These are phyloP conservation scores for Rhinichthys klamathensis DNA, from an alignment of 2,113 vertebrate genomes.

Conservation along the genomic window DNA sequence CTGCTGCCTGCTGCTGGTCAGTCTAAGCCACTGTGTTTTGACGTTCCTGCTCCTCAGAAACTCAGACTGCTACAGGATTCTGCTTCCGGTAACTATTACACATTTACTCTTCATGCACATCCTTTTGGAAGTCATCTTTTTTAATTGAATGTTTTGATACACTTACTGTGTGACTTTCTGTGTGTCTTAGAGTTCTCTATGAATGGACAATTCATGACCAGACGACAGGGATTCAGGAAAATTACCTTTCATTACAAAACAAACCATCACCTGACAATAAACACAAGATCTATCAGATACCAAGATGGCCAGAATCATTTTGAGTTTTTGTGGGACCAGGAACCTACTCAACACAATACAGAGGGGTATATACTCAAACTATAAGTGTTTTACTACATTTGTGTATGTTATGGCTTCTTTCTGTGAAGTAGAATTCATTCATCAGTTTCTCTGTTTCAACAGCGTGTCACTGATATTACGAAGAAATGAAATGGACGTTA, in stretches of 20 bases:
- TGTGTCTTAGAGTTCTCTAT: conserved; percentile 62
- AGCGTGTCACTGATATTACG: conserved; percentile 59
- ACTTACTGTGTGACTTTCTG: neutral
- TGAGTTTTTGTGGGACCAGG: neutral
- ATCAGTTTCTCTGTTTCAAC: neutral
- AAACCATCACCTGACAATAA: conserved; percentile 50
- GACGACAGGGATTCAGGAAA: conserved; percentile 60
- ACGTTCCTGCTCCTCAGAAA: conserved; percentile 35
- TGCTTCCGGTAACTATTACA: conserved; percentile 56
- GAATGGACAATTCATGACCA: conserved; percentile 63
- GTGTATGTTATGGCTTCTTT: neutral
- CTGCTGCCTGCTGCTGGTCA: conserved; percentile 58
- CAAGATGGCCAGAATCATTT: neutral
- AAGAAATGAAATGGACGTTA: conserved; percentile 62
- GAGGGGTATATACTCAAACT: conserved; percentile 35
- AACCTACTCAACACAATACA: neutral
- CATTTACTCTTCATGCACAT: neutral
- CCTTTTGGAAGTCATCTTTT: neutral
- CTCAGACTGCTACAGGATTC: conserved; percentile 66
- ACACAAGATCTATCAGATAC: conserved; percentile 26
- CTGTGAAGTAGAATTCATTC: neutral
- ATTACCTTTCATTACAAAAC: conserved; percentile 61
- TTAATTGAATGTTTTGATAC: neutral
- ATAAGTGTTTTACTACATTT: neutral
- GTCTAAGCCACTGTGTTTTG: conserved; percentile 68